phyloP scores from a whole-genome alignment of 1,140 invertebrate genomes.

The Liolophura sinensis region DNA sequence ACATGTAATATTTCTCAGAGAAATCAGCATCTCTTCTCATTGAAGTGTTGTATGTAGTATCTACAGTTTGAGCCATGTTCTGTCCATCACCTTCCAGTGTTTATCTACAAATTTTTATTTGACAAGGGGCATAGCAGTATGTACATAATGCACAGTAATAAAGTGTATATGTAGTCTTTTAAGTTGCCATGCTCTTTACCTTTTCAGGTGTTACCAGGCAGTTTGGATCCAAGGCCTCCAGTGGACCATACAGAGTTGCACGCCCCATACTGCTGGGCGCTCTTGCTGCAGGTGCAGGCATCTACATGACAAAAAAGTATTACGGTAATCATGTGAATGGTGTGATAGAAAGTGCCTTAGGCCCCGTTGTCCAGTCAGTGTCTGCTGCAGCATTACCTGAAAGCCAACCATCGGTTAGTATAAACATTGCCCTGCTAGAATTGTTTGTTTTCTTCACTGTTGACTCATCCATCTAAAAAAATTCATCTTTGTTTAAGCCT shows the following conservation, averaged over 20 bases:
- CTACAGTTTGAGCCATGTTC: too few relatives aligned
- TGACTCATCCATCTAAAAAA: background rate
- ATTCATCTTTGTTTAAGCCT: too few relatives aligned
- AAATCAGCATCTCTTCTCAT: too few relatives aligned
- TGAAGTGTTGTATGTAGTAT: too few relatives aligned
- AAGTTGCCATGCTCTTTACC: too few relatives aligned
- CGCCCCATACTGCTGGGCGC: conserved; percentile 23
- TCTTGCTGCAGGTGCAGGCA: conserved; percentile 21
- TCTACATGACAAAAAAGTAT: conserved; percentile 18
- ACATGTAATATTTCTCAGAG: too few relatives aligned
- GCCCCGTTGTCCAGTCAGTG: conserved; percentile 11
- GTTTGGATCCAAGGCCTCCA: conserved; percentile 7
- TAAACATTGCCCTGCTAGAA: background rate
- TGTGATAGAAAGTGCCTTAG: background rate
- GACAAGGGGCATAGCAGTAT: too few relatives aligned
- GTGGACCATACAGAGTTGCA: conserved; percentile 4
- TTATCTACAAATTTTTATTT: too few relatives aligned
- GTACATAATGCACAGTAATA: too few relatives aligned
- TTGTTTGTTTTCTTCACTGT: background rate
- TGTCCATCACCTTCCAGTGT: too few relatives aligned
- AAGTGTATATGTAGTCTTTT: too few relatives aligned
- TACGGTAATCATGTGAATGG: background rate
- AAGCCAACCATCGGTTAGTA: conserved; percentile 38
- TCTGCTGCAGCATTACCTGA: conserved; percentile 27
- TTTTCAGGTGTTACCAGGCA: conserved; percentile 13